Base-by-base conservation (phyloP, 2,113 vertebrate genomes). In the Ceratotherium simum region DNA sequence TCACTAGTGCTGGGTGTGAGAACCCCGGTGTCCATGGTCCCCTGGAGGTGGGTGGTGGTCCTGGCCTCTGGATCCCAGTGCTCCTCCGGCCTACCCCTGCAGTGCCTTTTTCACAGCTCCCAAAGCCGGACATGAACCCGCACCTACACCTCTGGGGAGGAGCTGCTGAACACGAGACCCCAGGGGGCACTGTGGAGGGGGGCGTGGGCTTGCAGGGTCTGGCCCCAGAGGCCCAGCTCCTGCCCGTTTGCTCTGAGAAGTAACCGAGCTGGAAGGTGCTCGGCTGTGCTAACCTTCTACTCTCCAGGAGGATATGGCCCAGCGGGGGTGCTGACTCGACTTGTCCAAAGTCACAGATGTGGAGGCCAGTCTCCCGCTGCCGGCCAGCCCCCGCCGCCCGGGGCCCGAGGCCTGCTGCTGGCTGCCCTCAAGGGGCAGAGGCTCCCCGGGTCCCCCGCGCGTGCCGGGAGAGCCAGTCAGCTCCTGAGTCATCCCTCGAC, bases 401-500 rank as follows among this genome's bases (percentile, higher is more conserved):
- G 46, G 31, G 46, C 60, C 80, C 0, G 3, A 83, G 48, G 29
- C 72, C n/a, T 3, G 2, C 23, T 14, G 0, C 23, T 17, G 73
- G 72, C 73, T 13, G 4, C 46, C 31, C 51, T 65, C 51, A 17
- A 51, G 54, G 76, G 78, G 64, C n/a, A 64, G n/a, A 54, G 65
- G 81, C n/a, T 46, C 81, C 33, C 70, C 10, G 21, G 46, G 79
- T 6, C 84, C 73, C 70, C 76, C 1, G 3, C 0, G 6, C 11
- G 39, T 21, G 10, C 20, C 5, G 11, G 42, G 79, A 90, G 65
- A 80, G 86, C 39, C 51, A 10, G 23, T 67, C 78, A 25, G 17
- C 17, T 86, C 75, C 84, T 92, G 85, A 96, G 69, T 96, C 94
- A 84, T 69, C 25, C 73, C 39, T 62, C 86, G 86, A 85, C 70